phyloP scores from a whole-genome alignment of 2,888 invertebrate genomes.

The Pollenia amentaria region DNA sequence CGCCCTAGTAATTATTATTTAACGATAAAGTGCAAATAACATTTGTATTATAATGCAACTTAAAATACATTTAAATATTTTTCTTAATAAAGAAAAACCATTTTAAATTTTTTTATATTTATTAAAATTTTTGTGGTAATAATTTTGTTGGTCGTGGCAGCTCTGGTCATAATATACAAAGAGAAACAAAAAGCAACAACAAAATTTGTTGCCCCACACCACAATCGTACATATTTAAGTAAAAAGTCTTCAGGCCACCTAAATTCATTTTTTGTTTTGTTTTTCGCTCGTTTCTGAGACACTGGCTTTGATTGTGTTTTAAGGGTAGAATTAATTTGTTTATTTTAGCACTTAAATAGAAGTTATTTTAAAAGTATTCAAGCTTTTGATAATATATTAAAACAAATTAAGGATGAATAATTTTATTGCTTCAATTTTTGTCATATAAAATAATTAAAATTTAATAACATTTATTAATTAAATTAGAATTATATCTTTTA shows the following conservation, averaged over 20 bases:
- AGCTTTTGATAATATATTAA: too few relatives aligned
- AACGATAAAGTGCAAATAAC: too few relatives aligned
- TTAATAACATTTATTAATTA: too few relatives aligned
- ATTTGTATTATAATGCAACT: too few relatives aligned
- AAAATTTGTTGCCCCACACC: slow-evolving; percentile 27
- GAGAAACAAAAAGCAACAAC: slow-evolving; percentile 13
- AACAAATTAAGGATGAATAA: too few relatives aligned
- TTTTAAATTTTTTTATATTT: too few relatives aligned
- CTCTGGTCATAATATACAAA: neutral
- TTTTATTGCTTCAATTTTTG: neutral
- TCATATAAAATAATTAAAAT: neutral
- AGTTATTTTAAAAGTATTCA: neutral
- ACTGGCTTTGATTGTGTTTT: slow-evolving; percentile 14
- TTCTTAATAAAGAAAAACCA: too few relatives aligned
- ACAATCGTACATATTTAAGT: slow-evolving; percentile 15
- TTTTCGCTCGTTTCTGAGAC: slow-evolving; percentile 3
- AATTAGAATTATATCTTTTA: too few relatives aligned
- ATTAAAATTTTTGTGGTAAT: too few relatives aligned
- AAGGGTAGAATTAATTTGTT: slow-evolving; percentile 11
- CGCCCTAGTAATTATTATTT: too few relatives aligned
- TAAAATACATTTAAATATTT: too few relatives aligned
- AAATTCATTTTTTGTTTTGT: neutral
- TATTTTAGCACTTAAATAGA: slow-evolving; percentile 9
- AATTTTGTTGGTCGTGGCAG: too few relatives aligned
- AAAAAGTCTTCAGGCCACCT: slow-evolving; percentile 30